A percentile compares a stretch with the other conserved stretches of the same genome.
These are phyloP conservation scores for Idris sp. DNA, from an alignment of 1,140 invertebrate species.

Conservation along the genomic window DNA sequence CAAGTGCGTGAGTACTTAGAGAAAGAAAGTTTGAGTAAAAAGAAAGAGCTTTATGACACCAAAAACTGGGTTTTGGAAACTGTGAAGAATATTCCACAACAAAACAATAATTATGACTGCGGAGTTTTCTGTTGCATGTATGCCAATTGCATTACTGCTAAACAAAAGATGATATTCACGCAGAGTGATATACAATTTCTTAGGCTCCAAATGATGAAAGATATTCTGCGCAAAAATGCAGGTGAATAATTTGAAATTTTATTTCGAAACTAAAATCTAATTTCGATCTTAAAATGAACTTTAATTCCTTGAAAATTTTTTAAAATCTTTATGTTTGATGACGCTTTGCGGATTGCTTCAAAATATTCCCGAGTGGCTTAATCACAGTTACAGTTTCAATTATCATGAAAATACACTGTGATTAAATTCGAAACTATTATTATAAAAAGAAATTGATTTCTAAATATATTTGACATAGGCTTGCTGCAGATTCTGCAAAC, in stretches of 20 bases:
- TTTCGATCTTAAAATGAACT: too few species aligned
- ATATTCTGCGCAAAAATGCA: slow-evolving; percentile 85
- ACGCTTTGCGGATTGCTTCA: too few species aligned
- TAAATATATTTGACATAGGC: too few species aligned
- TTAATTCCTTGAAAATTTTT: too few species aligned
- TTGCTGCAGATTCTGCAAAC: too few species aligned
- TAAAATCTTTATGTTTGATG: too few species aligned
- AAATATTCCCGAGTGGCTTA: too few species aligned
- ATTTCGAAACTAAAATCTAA: too few species aligned
- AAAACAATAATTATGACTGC: slow-evolving; percentile 98
- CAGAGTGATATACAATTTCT: slow-evolving; percentile 97
- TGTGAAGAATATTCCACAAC: slow-evolving; percentile 91
- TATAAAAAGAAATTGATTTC: too few species aligned
- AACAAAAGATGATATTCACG: slow-evolving; percentile 86
- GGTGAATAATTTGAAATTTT: not conserved
- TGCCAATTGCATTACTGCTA: slow-evolving; percentile 92
- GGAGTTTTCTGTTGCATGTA: slow-evolving; percentile 98
- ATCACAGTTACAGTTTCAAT: too few species aligned
- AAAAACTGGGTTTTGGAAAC: slow-evolving; percentile 84
- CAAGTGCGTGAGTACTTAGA: slow-evolving; percentile 88
- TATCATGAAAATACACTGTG: too few species aligned
- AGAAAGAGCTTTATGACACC: slow-evolving; percentile 85
- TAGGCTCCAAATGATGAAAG: slow-evolving; percentile 93
- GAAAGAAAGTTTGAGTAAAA: slow-evolving; percentile 93
- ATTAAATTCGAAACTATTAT: too few species aligned